Percentiles rank a stretch among this genome's conserved stretches.
Conservation (phyloP, 2,888 invertebrate species). For the Heterodera filipjevi region DNA sequence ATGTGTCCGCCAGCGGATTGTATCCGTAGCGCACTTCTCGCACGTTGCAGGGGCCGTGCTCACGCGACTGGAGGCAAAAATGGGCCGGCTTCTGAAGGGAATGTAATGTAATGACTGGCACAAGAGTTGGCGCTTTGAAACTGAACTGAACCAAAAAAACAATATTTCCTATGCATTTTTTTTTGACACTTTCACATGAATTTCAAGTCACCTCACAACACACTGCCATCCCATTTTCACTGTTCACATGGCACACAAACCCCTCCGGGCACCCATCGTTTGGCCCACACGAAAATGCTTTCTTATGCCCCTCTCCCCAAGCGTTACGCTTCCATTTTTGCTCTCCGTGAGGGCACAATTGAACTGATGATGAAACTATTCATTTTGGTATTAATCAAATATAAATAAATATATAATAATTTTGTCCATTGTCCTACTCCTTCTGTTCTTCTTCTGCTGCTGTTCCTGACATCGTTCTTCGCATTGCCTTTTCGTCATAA, state of each 20-base stretch:
- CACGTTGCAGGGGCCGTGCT: slow-evolving; percentile 57
- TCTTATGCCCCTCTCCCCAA: slow-evolving; percentile 43
- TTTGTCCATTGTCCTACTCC: too few relatives aligned
- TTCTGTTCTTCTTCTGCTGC: not conserved
- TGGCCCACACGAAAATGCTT: slow-evolving; percentile 57
- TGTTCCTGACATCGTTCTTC: not conserved
- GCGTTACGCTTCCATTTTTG: slow-evolving; percentile 43
- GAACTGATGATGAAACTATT: not conserved
- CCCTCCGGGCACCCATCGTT: slow-evolving; percentile 58
- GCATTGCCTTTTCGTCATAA: slow-evolving; percentile 46
- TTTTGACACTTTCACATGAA: too few relatives aligned
- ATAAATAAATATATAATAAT: not conserved
- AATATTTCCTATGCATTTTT: too few relatives aligned
- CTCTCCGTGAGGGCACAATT: slow-evolving; percentile 59
- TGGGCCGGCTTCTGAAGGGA: slow-evolving; percentile 61
- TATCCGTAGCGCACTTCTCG: slow-evolving; percentile 57
- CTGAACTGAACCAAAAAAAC: too few relatives aligned
- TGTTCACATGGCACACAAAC: slow-evolving; percentile 61
- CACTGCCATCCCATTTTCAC: slow-evolving; percentile 57
- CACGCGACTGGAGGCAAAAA: slow-evolving; percentile 60
- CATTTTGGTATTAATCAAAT: too few relatives aligned
- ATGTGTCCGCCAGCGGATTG: slow-evolving; percentile 55
- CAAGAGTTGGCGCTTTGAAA: too few relatives aligned
- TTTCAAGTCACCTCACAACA: slow-evolving; percentile 59
- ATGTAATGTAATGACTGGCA: too few relatives aligned